phyloP scores from a whole-genome alignment of 2,888 invertebrate species.

The Hermaeophaga mercurialis region DNA sequence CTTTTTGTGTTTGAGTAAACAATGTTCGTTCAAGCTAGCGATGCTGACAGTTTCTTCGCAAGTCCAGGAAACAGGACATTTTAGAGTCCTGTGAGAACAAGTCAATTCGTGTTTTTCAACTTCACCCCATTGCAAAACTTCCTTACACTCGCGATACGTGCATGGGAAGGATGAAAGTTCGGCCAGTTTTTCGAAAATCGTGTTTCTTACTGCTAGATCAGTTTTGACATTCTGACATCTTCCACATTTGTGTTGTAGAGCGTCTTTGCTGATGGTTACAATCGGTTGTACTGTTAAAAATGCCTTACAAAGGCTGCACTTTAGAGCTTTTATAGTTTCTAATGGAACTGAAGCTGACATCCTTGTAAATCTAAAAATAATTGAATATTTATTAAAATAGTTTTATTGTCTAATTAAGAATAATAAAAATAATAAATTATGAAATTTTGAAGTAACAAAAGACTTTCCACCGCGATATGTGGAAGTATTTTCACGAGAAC shows the following conservation, averaged over 20 bases:
- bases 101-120: slow-evolving; percentile 17
- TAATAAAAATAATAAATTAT: no score
- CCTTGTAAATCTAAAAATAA: background rate
- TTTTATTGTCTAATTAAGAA: no score
- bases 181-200: slow-evolving; percentile 18
- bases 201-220: slow-evolving; percentile 4
- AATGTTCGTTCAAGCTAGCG: slow-evolving; percentile 9
- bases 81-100: slow-evolving; percentile 13
- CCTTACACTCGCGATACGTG: slow-evolving; percentile 16
- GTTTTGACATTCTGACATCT: slow-evolving; percentile 16
- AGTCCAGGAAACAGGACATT: slow-evolving; percentile 24
- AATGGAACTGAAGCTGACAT: slow-evolving; percentile 3
- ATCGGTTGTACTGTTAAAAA: slow-evolving; percentile 22
- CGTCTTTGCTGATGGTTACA: slow-evolving; percentile 12
- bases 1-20: slow-evolving; percentile 1
- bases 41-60: slow-evolving; percentile 17
- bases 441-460: no score
- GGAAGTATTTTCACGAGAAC: no score
- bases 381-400: background rate
- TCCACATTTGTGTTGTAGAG: slow-evolving; percentile 22
- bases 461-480: no score
- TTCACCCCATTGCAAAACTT: slow-evolving; percentile 11
- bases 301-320: slow-evolving; percentile 19
- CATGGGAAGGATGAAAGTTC: slow-evolving; percentile 18
- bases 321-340: slow-evolving; percentile 5